phyloP scores from a whole-genome alignment of 2,888 invertebrate species.

The Polylopha cassiicola region DNA sequence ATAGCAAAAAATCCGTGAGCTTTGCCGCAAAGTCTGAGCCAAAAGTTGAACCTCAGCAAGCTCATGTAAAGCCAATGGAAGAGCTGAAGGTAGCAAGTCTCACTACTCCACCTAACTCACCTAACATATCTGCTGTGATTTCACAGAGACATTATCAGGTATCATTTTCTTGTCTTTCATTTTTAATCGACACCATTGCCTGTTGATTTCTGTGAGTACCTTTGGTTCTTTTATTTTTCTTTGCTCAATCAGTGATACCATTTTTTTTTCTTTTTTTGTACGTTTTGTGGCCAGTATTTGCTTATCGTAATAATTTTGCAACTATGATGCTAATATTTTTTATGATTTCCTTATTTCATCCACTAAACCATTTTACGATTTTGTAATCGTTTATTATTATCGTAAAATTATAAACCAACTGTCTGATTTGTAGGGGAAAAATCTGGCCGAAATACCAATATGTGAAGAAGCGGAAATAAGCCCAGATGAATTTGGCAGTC shows the following conservation, averaged over 20 bases:
- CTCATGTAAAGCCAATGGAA: slow-evolving; percentile 68
- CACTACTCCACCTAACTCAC: slow-evolving; percentile 84
- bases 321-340: slow-evolving; percentile 23
- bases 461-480: slow-evolving; percentile 80
- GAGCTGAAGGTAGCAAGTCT: slow-evolving; percentile 66
- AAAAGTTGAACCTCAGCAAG: slow-evolving; percentile 55
- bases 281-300: slow-evolving; percentile 18
- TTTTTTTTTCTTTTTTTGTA: slow-evolving; percentile 17
- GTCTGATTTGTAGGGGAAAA: slow-evolving; percentile 68
- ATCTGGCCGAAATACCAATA: slow-evolving; percentile 79
- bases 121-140: slow-evolving; percentile 81
- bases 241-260: slow-evolving; percentile 15
- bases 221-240: slow-evolving; percentile 52
- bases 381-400: neutral
- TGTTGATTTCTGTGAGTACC: slow-evolving; percentile 70
- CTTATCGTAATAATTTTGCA: slow-evolving; percentile 24
- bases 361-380: slow-evolving; percentile 15
- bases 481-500: slow-evolving; percentile 78
- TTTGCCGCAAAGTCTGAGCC: slow-evolving; percentile 80
- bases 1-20: slow-evolving; percentile 85
- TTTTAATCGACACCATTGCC: slow-evolving; percentile 53
- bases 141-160: slow-evolving; percentile 79
- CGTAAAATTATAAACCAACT: neutral
- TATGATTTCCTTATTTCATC: slow-evolving; percentile 13
- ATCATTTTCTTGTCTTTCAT: slow-evolving; percentile 42